A percentile compares a stretch with the other conserved stretches of the same genome.
Conservation (phyloP, 2,797 vertebrate genomes). For the Myotis vivesi region DNA sequence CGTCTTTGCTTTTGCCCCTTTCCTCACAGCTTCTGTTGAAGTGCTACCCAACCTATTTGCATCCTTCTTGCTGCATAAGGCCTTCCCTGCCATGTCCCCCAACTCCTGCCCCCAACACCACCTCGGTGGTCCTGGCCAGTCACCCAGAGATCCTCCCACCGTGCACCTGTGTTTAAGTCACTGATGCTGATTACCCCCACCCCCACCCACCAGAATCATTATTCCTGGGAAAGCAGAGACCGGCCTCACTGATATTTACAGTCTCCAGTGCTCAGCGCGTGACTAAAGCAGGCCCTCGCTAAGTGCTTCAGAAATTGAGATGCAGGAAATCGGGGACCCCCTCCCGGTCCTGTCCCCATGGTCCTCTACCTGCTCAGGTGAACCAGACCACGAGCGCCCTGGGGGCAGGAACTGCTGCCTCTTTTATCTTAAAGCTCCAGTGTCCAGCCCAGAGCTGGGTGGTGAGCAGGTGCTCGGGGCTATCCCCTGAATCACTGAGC, state of each 20-base stretch:
- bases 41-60: neutral
- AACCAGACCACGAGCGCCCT: neutral
- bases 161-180: neutral
- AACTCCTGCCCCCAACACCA: rapidly evolving
- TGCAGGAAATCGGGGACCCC: neutral
- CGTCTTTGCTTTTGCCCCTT: neutral
- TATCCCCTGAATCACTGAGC: neutral
- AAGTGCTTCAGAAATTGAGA: neutral
- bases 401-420: neutral
- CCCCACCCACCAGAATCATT: neutral
- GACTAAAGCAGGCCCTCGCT: neutral
- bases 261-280: neutral
- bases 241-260: neutral
- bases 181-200: neutral
- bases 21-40: neutral
- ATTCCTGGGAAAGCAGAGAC: neutral
- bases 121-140: neutral
- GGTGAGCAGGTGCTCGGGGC: neutral
- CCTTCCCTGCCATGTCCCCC: neutral
- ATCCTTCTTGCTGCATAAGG: neutral
- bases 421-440: neutral
- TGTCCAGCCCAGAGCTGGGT: neutral
- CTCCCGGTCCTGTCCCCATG: neutral
- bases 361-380: neutral
- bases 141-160: neutral